Conservation (phyloP, 2,888 invertebrate species). For the Brassicogethes aeneus region DNA sequence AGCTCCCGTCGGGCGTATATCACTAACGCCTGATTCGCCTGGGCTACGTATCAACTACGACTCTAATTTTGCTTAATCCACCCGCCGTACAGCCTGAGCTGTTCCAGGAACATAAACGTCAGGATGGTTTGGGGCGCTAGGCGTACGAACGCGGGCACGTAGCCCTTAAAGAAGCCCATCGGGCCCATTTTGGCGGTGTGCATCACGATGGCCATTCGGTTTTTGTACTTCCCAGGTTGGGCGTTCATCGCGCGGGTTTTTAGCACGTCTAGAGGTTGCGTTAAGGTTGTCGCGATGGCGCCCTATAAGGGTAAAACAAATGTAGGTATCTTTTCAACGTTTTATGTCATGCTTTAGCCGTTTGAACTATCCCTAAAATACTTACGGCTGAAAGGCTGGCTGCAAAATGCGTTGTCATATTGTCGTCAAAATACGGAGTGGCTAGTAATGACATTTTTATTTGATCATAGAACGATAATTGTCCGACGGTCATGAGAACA, state of each 20-base stretch:
- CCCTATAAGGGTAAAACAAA: no score
- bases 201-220: slow-evolving; percentile 60
- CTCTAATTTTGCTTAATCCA: no score
- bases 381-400: slow-evolving; percentile 82
- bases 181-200: slow-evolving; percentile 87
- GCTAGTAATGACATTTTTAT: slow-evolving; percentile 64
- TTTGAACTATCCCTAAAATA: no score
- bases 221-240: slow-evolving; percentile 80
- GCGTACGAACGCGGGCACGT: slow-evolving; percentile 91
- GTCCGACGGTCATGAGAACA: slow-evolving; percentile 93
- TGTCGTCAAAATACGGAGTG: slow-evolving; percentile 70
- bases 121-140: slow-evolving; percentile 95
- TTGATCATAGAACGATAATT: slow-evolving; percentile 95
- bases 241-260: slow-evolving; percentile 99
- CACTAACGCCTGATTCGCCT: no score
- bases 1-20: no score
- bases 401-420: slow-evolving; percentile 69
- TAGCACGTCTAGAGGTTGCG: slow-evolving; percentile 94
- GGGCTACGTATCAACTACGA: no score
- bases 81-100: slow-evolving; percentile 77
- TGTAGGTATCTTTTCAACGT: no score
- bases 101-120: slow-evolving; percentile 94
- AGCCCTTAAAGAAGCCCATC: slow-evolving; percentile 92
- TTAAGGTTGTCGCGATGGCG: slow-evolving; percentile 82
- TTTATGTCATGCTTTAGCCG: no score